Evolutionary conservation across 2,113 vertebrate species (phyloP).

Genomic region (Myrmophylax atrothorax): DNA sequence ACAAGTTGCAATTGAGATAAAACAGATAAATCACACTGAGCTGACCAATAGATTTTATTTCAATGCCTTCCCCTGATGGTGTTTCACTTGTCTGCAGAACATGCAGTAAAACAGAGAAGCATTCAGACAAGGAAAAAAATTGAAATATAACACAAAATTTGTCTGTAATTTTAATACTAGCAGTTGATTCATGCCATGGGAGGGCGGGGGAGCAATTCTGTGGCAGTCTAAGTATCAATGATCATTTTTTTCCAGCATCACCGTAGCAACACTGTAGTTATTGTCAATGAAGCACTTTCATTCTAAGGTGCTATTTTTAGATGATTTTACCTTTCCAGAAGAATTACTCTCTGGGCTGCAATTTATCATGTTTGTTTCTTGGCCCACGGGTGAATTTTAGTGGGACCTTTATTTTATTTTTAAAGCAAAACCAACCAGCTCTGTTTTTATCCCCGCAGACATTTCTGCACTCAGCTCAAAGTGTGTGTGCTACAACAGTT

Average conservation of each 20-base stretch:
- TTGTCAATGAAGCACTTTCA: slow-evolving; percentile 63
- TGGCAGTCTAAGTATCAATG: slow-evolving; percentile 36
- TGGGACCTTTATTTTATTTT: slow-evolving; percentile 42
- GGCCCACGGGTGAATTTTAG: slow-evolving; percentile 37
- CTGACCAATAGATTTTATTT: slow-evolving; percentile 36
- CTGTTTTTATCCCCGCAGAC: not conserved
- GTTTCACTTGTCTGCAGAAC: not conserved
- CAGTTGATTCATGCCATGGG: slow-evolving; percentile 36
- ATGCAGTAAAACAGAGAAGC: not conserved
- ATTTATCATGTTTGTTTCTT: slow-evolving; percentile 55
- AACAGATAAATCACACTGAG: not conserved
- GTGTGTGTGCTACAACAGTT: not conserved
- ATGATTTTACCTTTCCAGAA: slow-evolving; percentile 58
- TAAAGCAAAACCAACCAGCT: slow-evolving; percentile 30
- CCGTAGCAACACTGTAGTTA: slow-evolving; percentile 66
- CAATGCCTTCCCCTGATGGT: not conserved
- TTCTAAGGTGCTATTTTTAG: slow-evolving; percentile 60
- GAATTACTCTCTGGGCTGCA: slow-evolving; percentile 57
- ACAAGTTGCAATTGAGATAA: not conserved
- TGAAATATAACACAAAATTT: slow-evolving; percentile 27
- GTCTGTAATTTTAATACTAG: slow-evolving; percentile 52
- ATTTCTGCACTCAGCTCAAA: slow-evolving; percentile 19
- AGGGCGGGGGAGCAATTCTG: slow-evolving; percentile 27
- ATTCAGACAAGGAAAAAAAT: slow-evolving; percentile 23
- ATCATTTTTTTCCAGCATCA: slow-evolving; percentile 64